Conservation (phyloP, 2,113 vertebrate species). For the Nannospalax galili region DNA sequence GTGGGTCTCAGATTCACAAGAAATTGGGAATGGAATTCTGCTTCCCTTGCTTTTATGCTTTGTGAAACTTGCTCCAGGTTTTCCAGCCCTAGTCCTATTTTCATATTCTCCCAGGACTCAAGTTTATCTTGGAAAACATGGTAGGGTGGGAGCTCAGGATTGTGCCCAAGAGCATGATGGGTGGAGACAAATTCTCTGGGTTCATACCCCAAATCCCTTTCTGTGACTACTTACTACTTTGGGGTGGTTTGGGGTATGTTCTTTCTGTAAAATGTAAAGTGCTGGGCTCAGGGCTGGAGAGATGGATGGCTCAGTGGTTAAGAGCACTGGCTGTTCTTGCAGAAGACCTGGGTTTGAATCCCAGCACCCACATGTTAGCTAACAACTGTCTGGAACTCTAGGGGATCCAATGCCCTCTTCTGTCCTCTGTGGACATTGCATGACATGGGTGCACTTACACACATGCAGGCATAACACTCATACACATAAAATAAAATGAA, state of each 20-base stretch:
- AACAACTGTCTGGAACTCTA: too few relatives aligned
- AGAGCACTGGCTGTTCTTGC: too few relatives aligned
- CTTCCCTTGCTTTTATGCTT: background rate
- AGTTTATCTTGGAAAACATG: background rate
- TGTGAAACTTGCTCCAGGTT: background rate
- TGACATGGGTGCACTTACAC: too few relatives aligned
- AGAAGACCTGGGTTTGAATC: too few relatives aligned
- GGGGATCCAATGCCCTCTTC: too few relatives aligned
- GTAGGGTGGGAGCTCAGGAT: background rate
- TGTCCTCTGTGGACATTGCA: too few relatives aligned
- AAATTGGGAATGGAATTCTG: background rate
- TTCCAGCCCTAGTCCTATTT: background rate
- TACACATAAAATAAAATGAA: too few relatives aligned
- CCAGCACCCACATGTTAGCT: too few relatives aligned
- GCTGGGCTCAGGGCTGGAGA: too few relatives aligned
- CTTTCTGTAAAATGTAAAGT: background rate
- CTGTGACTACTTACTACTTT: background rate
- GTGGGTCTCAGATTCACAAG: background rate
- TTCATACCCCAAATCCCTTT: background rate
- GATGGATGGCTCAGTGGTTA: too few relatives aligned
- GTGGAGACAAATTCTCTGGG: background rate
- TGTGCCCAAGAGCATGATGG: background rate
- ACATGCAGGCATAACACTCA: too few relatives aligned
- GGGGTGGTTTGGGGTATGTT: background rate
- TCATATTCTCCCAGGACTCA: background rate